These are phyloP conservation scores for Pseudorasbora parva DNA, from an alignment of 2,113 vertebrate genomes.

Conservation along the genomic window DNA sequence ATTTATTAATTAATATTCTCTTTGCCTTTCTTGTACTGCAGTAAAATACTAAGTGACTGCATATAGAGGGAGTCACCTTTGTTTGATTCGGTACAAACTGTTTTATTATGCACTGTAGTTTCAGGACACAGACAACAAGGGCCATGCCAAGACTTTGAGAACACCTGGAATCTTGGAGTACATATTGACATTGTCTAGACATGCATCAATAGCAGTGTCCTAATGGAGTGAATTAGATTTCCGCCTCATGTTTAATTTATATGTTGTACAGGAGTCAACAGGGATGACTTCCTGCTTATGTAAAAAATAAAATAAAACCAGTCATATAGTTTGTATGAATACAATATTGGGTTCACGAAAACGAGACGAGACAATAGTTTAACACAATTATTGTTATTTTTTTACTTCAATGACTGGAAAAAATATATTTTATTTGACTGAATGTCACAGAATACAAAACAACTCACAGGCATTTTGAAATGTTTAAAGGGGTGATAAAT, in stretches of 20 bases:
- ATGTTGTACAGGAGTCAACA: slow-evolving; percentile 13
- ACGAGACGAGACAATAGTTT: too few relatives aligned
- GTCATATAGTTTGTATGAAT: neutral
- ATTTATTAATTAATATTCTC: neutral
- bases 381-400: too few relatives aligned
- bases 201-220: slow-evolving; percentile 14
- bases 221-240: slow-evolving; percentile 16
- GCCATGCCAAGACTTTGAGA: neutral
- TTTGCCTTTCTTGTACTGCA: neutral
- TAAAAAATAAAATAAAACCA: neutral
- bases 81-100: neutral
- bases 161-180: neutral
- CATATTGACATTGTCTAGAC: slow-evolving; percentile 36
- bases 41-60: neutral
- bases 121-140: neutral
- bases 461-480: too few relatives aligned
- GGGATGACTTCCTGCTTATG: slow-evolving; percentile 27
- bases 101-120: neutral
- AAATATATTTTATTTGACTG: too few relatives aligned
- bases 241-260: slow-evolving; percentile 3
- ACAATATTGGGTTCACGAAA: too few relatives aligned
- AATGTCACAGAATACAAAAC: too few relatives aligned
- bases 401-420: too few relatives aligned
- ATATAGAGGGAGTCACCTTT: neutral
- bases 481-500: too few relatives aligned